Evolutionary conservation across 2,113 vertebrate species (phyloP), one percentile per base, ranked within the genome.

Genomic region (Ceratotherium simum): DNA sequence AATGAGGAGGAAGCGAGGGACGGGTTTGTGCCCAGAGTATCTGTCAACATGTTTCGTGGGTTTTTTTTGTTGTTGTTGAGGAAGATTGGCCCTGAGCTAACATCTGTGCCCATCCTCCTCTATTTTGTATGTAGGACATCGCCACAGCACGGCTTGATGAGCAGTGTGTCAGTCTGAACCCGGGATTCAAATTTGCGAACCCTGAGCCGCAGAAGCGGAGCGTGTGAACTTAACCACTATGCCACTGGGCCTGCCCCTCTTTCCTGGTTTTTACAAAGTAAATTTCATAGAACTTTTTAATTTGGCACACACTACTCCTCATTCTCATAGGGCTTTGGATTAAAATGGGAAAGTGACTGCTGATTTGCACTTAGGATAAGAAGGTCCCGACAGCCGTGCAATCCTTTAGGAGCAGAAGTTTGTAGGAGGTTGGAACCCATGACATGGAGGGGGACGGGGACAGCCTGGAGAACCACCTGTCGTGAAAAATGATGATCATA

Each of bases 321-420:
- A 2, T 21, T 21, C 8, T 87, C n/a, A 2, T 0, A 13, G 36
- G 3, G 8, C 16, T 8, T 42, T 17, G 23, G 54, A 42, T 20
- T 54, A 25, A 51, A 75, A 11, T 5, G 21, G 29, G 23, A 1
- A 0, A 23, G 46, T 16, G 56, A 29, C 7, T 16, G 21, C 20
- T 7, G 69, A 46, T 25, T 82, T 33, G 12, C 5, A 2, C 8
- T 31, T 8, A 11, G 56, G 48, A 1, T 23, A 1, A 54, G 72
- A 21, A 2, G 33, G 2, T 5, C 12, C 23, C 12, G 3, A 33
- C 6, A 0, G 42, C 60, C 0, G 0, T 2, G 5, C 11, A 0
- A 0, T 39, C 51, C 67, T 46, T 13, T 3, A 18, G n/a, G 60
- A 62, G 73, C 18, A 54, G 18, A 79, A 4, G 58, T 39, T 36